Base-by-base conservation (phyloP, 2,113 vertebrate species). In the Corydoras sp. region DNA sequence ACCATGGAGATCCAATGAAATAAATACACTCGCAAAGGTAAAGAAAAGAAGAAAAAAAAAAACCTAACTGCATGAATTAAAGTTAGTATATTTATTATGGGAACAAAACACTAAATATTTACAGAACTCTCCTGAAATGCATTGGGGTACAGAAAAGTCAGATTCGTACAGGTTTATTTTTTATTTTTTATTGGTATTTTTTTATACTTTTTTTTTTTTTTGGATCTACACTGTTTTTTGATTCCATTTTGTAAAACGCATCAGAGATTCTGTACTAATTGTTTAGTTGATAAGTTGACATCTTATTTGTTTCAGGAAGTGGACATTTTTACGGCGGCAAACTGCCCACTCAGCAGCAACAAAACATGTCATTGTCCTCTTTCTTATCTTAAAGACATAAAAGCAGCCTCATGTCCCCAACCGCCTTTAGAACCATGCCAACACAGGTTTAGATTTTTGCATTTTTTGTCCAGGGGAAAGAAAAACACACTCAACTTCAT, bases 121-220 rank as follows among this genome's bases (percentile, higher is more conserved):
- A 91, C 90, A 90, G 78, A 82, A 85, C 85, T 82, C 83, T 89
- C 85, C 86, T 82, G 78, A 88, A 91, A 86, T 83, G 78, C 72
- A 74, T 83, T 84, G 82, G 81, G 76, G 77, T 82, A 87, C 83
- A 81, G 85, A 86, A 85, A 90, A 87, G 83, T 83, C 83, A 2
- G 51, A 67, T 82, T 83, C 71, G 63, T 29, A 67, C 65, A 81
- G 83, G 83, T 81, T 76, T 72, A 63, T 75, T 54, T 51, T 65
- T 58, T 60, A 49, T 80, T 64, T 59, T 60, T 56, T 62, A 64
- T 72, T 74, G 9, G 14, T 62, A 43, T 59, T 51, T 3, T 55
- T 56, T 10, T 53, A 43, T 73, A 58, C 8, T 53, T 24, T 29
- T 77, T 18, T 35, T 31, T 67, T 76, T 78, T 78, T 81, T 71